Conservation (phyloP, 2,888 invertebrate species). For the Scaptomyza tumidula region DNA sequence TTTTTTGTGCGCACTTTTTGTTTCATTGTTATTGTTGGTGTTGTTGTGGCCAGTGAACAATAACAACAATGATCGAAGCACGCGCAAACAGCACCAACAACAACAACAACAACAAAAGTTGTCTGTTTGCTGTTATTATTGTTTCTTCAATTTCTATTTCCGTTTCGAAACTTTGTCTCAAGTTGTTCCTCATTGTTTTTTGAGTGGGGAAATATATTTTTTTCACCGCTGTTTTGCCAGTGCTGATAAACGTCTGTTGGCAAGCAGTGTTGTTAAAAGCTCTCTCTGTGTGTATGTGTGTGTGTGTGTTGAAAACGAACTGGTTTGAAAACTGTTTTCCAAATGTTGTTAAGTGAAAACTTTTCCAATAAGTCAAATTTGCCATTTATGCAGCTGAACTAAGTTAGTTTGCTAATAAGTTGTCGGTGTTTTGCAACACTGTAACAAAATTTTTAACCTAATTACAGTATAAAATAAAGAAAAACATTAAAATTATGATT, state of each 20-base stretch:
- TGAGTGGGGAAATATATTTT: too few relatives aligned
- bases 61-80: slow-evolving; percentile 48
- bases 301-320: background rate
- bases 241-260: slow-evolving; percentile 34
- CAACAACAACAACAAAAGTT: slow-evolving; percentile 30
- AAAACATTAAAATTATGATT: background rate
- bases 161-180: slow-evolving; percentile 41
- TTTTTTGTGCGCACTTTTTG: slow-evolving; percentile 45
- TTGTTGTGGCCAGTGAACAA: slow-evolving; percentile 41
- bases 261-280: slow-evolving; percentile 8
- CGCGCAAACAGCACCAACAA: background rate
- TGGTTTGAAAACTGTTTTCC: background rate
- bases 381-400: background rate
- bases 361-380: background rate
- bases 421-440: too few relatives aligned
- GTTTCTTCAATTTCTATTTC: slow-evolving; percentile 44
- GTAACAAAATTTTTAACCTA: too few relatives aligned
- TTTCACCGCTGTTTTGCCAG: background rate
- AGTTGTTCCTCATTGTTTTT: background rate
- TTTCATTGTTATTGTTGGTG: slow-evolving; percentile 34
- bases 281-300: background rate
- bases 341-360: background rate
- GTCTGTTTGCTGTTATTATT: slow-evolving; percentile 11
- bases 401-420: background rate
- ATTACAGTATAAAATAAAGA: too few relatives aligned